Conservation (phyloP, 1,140 invertebrate genomes). For the Orchestia grillus region DNA sequence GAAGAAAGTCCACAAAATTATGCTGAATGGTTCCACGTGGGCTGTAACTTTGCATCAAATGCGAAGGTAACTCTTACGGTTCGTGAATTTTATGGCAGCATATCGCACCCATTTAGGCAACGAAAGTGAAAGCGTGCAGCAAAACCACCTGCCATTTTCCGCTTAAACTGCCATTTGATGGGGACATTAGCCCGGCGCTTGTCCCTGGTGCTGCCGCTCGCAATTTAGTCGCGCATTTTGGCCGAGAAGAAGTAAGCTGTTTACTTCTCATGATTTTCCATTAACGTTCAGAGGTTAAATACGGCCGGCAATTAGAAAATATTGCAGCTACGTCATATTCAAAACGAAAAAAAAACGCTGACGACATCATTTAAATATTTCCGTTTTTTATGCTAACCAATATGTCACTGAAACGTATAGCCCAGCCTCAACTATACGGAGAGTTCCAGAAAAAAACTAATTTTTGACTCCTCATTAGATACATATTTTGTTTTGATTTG, state of each 20-base stretch:
- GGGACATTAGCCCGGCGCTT: not conserved
- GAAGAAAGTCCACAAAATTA: not conserved
- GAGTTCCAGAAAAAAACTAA: too few relatives aligned
- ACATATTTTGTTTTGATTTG: too few relatives aligned
- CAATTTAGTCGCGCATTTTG: not conserved
- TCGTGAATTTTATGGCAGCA: not conserved
- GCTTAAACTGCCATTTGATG: not conserved
- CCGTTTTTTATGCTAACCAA: not conserved
- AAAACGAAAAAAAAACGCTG: not conserved
- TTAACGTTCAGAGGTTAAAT: slow-evolving; percentile 2
- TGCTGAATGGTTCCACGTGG: not conserved
- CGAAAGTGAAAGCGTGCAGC: not conserved
- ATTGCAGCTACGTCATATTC: not conserved
- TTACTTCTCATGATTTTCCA: not conserved
- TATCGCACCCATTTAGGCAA: not conserved
- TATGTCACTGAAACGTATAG: not conserved
- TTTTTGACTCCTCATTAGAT: too few relatives aligned
- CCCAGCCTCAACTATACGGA: not conserved
- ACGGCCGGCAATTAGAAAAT: not conserved
- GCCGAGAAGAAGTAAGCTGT: not conserved
- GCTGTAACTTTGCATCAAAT: not conserved
- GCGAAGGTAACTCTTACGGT: not conserved
- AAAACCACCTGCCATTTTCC: not conserved
- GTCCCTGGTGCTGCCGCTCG: not conserved
- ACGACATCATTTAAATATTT: not conserved